Evolutionary conservation across 2,113 vertebrate species (phyloP).

Genomic region (Solea senegalensis): DNA sequence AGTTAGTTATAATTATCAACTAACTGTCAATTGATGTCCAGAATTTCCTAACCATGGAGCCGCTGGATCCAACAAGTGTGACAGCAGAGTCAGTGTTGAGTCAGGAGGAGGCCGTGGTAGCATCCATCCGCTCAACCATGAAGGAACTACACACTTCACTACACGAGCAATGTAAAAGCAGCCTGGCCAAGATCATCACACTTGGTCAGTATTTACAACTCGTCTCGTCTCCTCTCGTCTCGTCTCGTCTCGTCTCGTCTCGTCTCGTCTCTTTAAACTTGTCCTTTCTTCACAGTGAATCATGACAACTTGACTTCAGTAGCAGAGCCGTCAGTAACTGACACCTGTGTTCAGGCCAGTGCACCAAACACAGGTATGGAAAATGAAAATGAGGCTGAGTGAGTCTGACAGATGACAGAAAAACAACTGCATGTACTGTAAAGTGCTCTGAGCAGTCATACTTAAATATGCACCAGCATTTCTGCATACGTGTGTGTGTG

Average conservation of each 20-base stretch:
- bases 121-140: constrained; percentile 53
- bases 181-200: constrained; percentile 57
- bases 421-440: too few species aligned
- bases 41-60: constrained; percentile 65
- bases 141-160: constrained; percentile 64
- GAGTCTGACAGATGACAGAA: too few species aligned
- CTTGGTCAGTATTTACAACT: constrained; percentile 54
- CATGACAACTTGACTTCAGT: constrained; percentile 1
- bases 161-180: constrained; percentile 68
- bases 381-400: neutral
- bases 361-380: constrained; percentile 42
- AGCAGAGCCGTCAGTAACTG: neutral
- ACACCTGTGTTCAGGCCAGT: neutral
- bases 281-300: constrained; percentile 62
- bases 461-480: too few species aligned
- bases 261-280: neutral
- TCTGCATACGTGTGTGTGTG: too few species aligned
- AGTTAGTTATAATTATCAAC: neutral
- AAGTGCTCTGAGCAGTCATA: too few species aligned
- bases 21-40: constrained; percentile 29
- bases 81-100: constrained; percentile 10
- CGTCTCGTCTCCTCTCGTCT: neutral
- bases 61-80: constrained; percentile 1
- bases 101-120: constrained; percentile 44
- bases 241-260: neutral